Conservation (phyloP, 2,888 invertebrate species). For the Conus canariensis region DNA sequence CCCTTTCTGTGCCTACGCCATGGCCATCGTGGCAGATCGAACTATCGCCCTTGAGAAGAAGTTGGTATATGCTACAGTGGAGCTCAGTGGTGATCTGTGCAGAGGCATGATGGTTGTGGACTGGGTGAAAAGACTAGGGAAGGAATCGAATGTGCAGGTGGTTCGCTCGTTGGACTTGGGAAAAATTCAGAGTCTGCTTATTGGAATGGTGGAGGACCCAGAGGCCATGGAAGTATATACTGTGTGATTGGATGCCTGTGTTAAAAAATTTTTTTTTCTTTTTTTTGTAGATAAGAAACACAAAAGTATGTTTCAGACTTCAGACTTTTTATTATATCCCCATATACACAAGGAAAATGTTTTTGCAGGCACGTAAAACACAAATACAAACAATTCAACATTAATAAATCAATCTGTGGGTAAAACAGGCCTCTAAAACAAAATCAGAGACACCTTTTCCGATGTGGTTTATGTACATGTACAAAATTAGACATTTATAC, state of each 20-base stretch:
- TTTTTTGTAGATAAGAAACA: too few relatives aligned
- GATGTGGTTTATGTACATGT: too few relatives aligned
- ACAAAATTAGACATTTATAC: too few relatives aligned
- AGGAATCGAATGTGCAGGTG: constrained; percentile 63
- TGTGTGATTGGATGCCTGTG: background rate
- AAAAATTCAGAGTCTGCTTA: constrained; percentile 51
- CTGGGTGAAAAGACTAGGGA: constrained; percentile 59
- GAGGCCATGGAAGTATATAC: constrained; percentile 41
- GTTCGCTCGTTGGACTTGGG: constrained; percentile 59
- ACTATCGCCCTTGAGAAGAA: constrained; percentile 57
- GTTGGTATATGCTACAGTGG: constrained; percentile 80
- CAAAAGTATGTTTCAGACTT: too few relatives aligned
- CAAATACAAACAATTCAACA: too few relatives aligned
- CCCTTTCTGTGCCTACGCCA: constrained; percentile 67
- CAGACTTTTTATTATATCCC: too few relatives aligned
- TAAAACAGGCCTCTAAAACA: too few relatives aligned
- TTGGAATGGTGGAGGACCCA: constrained; percentile 45
- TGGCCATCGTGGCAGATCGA: constrained; percentile 66
- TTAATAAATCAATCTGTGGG: too few relatives aligned
- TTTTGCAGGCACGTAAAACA: too few relatives aligned
- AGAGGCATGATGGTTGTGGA: constrained; percentile 85
- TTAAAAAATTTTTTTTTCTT: too few relatives aligned
- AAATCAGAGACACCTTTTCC: too few relatives aligned
- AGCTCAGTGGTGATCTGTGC: constrained; percentile 82
- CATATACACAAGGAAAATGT: too few relatives aligned